phyloP scores from a whole-genome alignment of 2,113 vertebrate species.

The Nyctibius bracteatus region DNA sequence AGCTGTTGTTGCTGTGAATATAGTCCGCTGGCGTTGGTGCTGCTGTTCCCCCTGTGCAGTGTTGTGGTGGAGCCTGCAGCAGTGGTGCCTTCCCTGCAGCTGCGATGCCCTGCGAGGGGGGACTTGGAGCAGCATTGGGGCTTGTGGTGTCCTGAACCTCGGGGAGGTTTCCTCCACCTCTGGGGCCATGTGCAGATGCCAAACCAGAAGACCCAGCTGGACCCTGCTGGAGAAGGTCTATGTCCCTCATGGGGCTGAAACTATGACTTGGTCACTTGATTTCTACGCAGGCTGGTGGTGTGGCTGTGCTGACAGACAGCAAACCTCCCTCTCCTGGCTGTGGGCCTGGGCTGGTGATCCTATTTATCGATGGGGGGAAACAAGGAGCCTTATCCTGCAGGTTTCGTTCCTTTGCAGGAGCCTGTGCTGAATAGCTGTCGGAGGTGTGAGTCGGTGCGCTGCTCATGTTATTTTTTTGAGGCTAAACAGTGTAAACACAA shows the following conservation, averaged over 20 bases:
- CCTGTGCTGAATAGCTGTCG: background rate
- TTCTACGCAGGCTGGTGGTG: fast-evolving
- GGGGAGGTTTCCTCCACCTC: background rate
- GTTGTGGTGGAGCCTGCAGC: background rate
- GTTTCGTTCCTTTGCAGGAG: background rate
- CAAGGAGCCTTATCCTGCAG: background rate
- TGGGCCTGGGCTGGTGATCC: background rate
- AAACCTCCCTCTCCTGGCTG: background rate
- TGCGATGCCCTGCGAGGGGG: fast-evolving
- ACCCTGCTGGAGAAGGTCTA: background rate
- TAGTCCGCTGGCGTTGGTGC: background rate
- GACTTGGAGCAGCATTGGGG: background rate
- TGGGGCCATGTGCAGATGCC: background rate
- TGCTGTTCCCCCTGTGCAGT: background rate
- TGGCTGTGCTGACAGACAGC: background rate
- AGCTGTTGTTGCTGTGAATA: background rate
- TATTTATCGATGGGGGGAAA: background rate
- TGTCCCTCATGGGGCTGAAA: background rate
- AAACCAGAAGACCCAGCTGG: background rate
- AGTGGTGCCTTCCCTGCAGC: background rate
- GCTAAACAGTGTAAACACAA: background rate
- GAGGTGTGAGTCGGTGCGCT: background rate
- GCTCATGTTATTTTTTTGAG: fast-evolving
- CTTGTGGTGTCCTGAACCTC: background rate
- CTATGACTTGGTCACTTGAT: background rate